Evolutionary conservation across 2,797 vertebrate species (phyloP), one percentile per base, ranked within the genome.

Genomic region (Anguilla marmorata): DNA sequence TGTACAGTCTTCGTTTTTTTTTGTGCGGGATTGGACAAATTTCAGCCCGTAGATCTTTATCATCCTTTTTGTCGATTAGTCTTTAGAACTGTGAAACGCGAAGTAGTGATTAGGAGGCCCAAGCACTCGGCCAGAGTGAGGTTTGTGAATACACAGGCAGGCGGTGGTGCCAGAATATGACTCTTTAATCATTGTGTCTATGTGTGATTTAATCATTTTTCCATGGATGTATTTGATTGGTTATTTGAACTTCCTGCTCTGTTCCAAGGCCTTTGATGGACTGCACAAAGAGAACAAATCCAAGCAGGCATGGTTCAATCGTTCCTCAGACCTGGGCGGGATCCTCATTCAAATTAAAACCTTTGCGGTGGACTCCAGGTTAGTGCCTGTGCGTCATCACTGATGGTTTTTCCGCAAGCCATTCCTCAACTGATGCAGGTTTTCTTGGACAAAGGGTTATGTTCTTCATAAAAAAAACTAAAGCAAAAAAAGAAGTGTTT

Each of bases 331-430:
- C 90, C 90, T 98, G 93, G 97, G 97, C 92, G 97, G 97, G 96
- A 94, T 98, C 86, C 95, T 99, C n/a, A 96, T 96, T 84, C 97
- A 99, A 92, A 95, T 98, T 90, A 98, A 98, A 90, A 96, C 97
- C 90, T 95, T 98, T 84, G 88, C 95, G 83, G 88, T 95, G 86
- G 97, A 98, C 76, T 96, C 95, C 76, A 95, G 96, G 97, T 97
- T 82, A 50, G 91, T 86, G 30, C 66, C 30, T 79, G 16, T 45
- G 8, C 16, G 6, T 5, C 69, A 37, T 74, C 27, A 37, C 19
- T 30, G 11, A 74, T 30, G 33, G 30, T 30, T 74, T 30, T 33
- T 11, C 69, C 11, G 24, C 30, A 33, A 74, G 27, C 30, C 30
- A 16, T 74, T 37, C 33, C 30, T 74, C 69, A 74, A 33, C 27